Base-by-base conservation (phyloP, 1,140 invertebrate species). In the Drosophila sechellia region DNA sequence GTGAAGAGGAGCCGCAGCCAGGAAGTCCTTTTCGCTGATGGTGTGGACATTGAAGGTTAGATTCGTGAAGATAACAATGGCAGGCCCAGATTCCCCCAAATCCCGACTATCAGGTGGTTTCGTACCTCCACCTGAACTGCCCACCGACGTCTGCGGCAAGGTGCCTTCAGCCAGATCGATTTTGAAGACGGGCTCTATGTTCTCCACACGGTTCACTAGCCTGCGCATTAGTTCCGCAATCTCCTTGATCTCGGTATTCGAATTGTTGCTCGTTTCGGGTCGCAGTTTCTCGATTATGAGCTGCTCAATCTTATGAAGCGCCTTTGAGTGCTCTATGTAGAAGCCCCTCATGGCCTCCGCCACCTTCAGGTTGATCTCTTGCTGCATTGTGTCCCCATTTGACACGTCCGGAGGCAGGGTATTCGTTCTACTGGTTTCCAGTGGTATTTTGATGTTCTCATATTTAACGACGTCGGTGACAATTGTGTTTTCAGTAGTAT, bases 71-170 rank as follows among this genome's bases (percentile, higher is more conserved):
- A 48, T 48, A 13, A 48, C 22, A n/a, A 13, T 8, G 8, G 6
- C 6, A 0, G n/a, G 8, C 6, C 3, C 5, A 8, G n/a, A 15
- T 0, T 3, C n/a, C n/a, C 2, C 1, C 37, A 4, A 1, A 8
- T 42, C 6, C n/a, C 0, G n/a, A 6, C n/a, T 17, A 8, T 8
- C n/a, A 8, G 5, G 2, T 17, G n/a, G 6, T 8, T 6, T 1
- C 0, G n/a, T 8, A 22, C 20, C 20, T 22, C 20, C 20, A 2
- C 20, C 20, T 22, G 20, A 22, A 22, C 20, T 22, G 20, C 20
- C 20, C 20, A 22, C 3, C 20, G 20, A 22, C 1, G 0, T 6
- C 27, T 31, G 27, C 27, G 6, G 27, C 27, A 31, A 8, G 27
- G 27, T 31, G 27, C 0, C 6, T 31, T 31, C 31, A 10, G 3